Conservation (phyloP, 2,888 invertebrate species). For the Nebria salina region DNA sequence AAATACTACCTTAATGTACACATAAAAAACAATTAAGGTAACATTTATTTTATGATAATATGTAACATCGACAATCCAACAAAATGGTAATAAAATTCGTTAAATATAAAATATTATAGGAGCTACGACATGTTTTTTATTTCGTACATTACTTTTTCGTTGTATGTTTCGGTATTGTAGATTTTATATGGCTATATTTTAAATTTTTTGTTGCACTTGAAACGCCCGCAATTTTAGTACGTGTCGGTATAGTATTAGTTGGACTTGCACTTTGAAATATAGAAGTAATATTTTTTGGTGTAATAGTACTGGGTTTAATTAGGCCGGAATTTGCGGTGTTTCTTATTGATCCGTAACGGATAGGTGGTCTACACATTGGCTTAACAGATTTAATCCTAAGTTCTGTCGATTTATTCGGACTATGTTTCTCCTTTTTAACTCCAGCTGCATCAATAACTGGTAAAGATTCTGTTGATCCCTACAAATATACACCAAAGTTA, state of each 20-base stretch:
- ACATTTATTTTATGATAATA: no score
- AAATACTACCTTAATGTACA: no score
- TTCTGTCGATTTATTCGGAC: constrained; percentile 46
- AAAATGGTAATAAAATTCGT: no score
- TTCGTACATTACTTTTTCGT: not conserved
- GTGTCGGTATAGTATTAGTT: not conserved
- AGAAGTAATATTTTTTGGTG: not conserved
- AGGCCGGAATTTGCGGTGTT: not conserved
- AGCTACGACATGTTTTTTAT: no score
- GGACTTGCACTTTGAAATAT: not conserved
- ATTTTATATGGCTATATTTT: constrained; percentile 9
- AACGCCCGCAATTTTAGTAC: not conserved
- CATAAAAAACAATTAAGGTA: no score
- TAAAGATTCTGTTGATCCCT: constrained; percentile 17
- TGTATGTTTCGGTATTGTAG: constrained; percentile 5
- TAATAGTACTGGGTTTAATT: not conserved
- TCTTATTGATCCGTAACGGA: not conserved
- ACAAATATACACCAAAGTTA: not conserved
- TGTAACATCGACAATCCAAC: no score
- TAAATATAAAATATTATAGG: no score
- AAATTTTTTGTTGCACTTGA: not conserved
- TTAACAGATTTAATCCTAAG: constrained; percentile 24
- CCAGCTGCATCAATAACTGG: not conserved
- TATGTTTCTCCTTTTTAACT: constrained; percentile 2
- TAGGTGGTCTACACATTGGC: constrained; percentile 10